phyloP scores from a whole-genome alignment of 2,797 vertebrate genomes.

The Cynopterus sphinx region DNA sequence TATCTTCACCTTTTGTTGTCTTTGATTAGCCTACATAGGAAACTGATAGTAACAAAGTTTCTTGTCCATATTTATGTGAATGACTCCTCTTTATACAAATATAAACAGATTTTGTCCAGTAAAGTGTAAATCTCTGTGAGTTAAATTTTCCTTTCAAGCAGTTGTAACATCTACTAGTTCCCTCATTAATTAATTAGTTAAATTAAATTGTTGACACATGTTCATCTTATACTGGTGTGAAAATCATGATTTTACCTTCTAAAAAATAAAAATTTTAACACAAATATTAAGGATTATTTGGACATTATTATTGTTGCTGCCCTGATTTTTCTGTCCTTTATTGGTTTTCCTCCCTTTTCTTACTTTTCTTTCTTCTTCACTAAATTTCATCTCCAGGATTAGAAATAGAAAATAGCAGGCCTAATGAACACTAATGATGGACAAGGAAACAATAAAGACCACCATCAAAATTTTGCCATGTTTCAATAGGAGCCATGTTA shows the following conservation, averaged over 20 bases:
- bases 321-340: background rate
- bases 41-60: background rate
- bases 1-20: background rate
- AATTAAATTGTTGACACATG: background rate
- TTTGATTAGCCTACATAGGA: conserved; percentile 22
- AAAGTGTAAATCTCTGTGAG: background rate
- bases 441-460: background rate
- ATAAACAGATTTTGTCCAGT: background rate
- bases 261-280: background rate
- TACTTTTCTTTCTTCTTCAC: background rate
- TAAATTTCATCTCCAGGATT: background rate
- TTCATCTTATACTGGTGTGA: background rate
- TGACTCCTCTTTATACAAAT: background rate
- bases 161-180: background rate
- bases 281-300: background rate
- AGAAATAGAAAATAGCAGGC: background rate
- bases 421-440: background rate
- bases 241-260: background rate
- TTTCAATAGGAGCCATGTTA: background rate
- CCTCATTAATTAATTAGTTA: conserved; percentile 1
- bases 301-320: background rate
- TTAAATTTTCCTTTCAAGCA: conserved; percentile 25
- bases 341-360: background rate
- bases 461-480: background rate
- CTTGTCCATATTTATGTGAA: background rate